Base-by-base conservation (phyloP, 2,797 vertebrate genomes). In the Geotrypetes seraphini region DNA sequence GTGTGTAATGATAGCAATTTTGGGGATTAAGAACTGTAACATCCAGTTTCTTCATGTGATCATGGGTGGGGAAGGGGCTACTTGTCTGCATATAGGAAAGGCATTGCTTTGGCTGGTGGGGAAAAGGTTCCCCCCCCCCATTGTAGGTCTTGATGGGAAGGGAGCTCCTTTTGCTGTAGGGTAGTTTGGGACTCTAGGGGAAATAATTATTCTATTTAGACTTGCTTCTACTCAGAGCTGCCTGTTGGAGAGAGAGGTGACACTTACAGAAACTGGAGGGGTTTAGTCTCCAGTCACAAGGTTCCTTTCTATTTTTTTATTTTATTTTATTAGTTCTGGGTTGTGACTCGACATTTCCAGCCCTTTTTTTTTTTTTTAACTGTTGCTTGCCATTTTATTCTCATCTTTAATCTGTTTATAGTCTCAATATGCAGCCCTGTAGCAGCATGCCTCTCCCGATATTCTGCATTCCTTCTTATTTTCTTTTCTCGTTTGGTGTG, bases 271-370 rank as follows among this genome's bases (percentile, higher is more conserved):
- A 11, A 20, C 29, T 3, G 10, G 37, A 2, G 3, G 37, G 19
- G 36, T 29, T 36, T 25, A 17, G 22, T 35, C 31, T 22, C 21
- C 44, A 47, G 49, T 26, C 48, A 3, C 6, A 1, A 12, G 28
- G 25, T 10, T 12, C 9, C 12, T 15, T 25, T 31, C 22, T 12
- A 24, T 24, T 33, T 11, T 19, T 53, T 49, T 54, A 28, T 50
- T 45, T 10, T 57, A n/a, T n/a, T 45, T 48, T 36, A 36, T 23
- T 35, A n/a, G 1, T 21, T 36, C 34, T 50, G 46, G 65, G 51
- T 53, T 59, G 20, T 5, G 56, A 28, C 39, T 44, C 57, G 49
- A 48, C 1, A 53, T 61, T 66, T 39, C 53, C 63, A 54, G 39
- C 0, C 25, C 18, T 47, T 43, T 34, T 7, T 42, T 51, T 66